phyloP scores from a whole-genome alignment of 2,888 invertebrate genomes.

The Uropetala carovei region DNA sequence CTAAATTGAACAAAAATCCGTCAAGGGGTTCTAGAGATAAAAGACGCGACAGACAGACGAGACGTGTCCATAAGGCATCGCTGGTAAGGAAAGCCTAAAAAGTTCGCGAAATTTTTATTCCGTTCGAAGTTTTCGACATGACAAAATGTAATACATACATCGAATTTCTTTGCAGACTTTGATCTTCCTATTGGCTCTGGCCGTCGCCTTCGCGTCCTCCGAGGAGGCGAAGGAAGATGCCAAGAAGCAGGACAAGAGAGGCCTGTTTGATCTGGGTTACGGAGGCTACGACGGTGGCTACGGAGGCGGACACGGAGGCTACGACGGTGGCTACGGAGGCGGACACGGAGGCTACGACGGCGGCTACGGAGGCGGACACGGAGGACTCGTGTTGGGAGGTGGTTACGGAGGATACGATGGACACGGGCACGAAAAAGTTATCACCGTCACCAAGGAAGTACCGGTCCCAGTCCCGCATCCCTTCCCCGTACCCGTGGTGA shows the following conservation, averaged over 20 bases:
- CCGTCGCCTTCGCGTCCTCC: neutral
- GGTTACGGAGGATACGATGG: neutral
- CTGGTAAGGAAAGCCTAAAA: too few species aligned
- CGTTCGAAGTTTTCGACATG: neutral
- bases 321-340: neutral
- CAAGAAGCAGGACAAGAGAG: constrained; percentile 57
- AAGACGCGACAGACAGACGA: too few species aligned
- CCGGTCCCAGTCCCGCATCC: constrained; percentile 39
- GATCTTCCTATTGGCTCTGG: constrained; percentile 10
- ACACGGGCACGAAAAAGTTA: constrained; percentile 26
- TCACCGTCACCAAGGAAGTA: constrained; percentile 55
- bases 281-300: constrained; percentile 51
- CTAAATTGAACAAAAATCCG: too few species aligned
- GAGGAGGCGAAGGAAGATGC: constrained; percentile 39
- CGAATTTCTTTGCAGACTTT: neutral
- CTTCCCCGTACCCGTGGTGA: constrained; percentile 15
- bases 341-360: neutral
- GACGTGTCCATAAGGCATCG: too few species aligned
- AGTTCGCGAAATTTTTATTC: too few species aligned
- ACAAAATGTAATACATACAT: neutral
- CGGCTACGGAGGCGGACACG: too few species aligned
- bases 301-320: constrained; percentile 30
- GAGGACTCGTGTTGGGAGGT: neutral
- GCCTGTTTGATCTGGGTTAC: constrained; percentile 53
- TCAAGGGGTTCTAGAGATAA: too few species aligned